Base-by-base conservation (phyloP, 2,797 vertebrate genomes). In the Onychomys arenicola region DNA sequence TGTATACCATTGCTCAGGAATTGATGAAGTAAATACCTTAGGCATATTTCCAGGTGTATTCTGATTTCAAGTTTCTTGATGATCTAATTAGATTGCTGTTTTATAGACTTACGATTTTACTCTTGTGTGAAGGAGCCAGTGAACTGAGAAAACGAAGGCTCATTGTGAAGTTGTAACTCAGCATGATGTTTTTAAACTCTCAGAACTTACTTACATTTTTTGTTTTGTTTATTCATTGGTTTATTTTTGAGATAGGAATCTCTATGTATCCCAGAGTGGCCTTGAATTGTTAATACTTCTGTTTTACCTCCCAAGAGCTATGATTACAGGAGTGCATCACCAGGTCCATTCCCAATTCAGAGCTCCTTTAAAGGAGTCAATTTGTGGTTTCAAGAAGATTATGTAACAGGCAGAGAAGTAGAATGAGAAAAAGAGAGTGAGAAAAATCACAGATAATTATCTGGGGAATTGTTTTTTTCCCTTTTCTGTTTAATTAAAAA, bases 201-300 rank as follows among this genome's bases (percentile, higher is more conserved):
- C 5, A 91, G 91, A 95, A 78, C 75, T 96, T 91, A 91, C 93
- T 94, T 32, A 34, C 32, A 13, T 34, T 96, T 95, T 43, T 27
- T 46, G 40, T 43, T 32, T 78, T 16, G 10, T 78, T 49, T 78
- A 61, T 61, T 61, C 25, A 23, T 46, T 46, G 5, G n/a, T 37
- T 61, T 61, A 23, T 83, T 81, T 59, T 63, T 63, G 55, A 43
- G 27, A 29, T 14, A 83, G 14, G 13, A 61, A 55, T 57, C 52
- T 59, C 80, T 46, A 2, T 46, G 43, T 46, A 27, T 27, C 40
- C 40, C 73, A 76, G 73, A 76, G 5, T 76, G 73, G 10, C 75
- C 27, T 76, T 76, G 40, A 76, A 46, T 27, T 76, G 25, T 46
- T 46, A 23, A 55, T 55, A 55, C 52, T 55, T 43, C 11, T 43